Evolutionary conservation across 2,113 vertebrate species (phyloP), one percentile per base, ranked within the genome.

Genomic region (Serilophus lunatus): DNA sequence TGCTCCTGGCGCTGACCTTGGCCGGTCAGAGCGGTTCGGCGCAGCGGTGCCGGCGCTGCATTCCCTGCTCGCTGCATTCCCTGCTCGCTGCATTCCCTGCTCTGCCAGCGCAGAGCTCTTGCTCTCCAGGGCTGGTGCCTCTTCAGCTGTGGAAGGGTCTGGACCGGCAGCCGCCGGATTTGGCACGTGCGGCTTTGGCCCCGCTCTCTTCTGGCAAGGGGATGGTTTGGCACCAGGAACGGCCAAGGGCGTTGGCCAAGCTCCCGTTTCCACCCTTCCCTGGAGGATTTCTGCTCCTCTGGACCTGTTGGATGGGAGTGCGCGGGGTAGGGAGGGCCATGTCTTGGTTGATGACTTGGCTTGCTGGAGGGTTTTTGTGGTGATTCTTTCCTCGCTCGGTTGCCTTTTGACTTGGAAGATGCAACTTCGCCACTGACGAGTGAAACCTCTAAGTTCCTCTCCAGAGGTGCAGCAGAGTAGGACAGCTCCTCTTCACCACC

Each of bases 261-360:
- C 78, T 95, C 88, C 80, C 9, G 0, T 22, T 77, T 86, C 80
- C 80, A 64, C 77, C 80, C 35, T 83, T 96, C 61, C 86, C 76
- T 2, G 24, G 76, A 77, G 72, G 47, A 74, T 90, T 78, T 61
- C 77, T 79, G 81, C 74, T 89, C 69, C 78, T 78, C 84, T 76
- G 75, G 82, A 93, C 92, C 95, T 91, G 93, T 83, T 88, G 88
- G 93, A 77, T 53, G 59, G 90, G 85, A 87, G 36, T 0, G 3
- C 0, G 1, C 0, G 1, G 65, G 35, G 49, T 75, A 40, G 66
- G 57, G 82, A 61, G 78, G 45, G 63, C 53, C 0, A 64, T 0
- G 3, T 38, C 71, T 56, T 0, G 4, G 36, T 45, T 1, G 2
- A 40, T 45, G 88, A 7, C 78, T 91, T 81, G 88, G 77, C 78